Evolutionary conservation across 1,140 invertebrate genomes (phyloP).

Genomic region (Homalodisca vitripennis): DNA sequence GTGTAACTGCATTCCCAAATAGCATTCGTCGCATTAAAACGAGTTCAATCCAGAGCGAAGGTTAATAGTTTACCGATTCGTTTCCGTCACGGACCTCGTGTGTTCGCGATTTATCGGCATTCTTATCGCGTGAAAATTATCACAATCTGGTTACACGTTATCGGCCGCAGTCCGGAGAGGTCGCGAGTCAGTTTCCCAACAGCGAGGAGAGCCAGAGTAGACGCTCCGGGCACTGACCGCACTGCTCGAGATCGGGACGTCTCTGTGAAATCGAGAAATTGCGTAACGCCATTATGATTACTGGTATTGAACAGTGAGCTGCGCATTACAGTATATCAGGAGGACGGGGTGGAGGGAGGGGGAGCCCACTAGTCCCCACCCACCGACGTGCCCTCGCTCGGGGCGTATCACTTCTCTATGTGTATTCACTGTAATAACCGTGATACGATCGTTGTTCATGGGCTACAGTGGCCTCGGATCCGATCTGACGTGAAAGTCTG

Average conservation of each 20-base stretch:
- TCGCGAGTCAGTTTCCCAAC: no score
- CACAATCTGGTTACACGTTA: no score
- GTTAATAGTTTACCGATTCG: no score
- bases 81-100: no score
- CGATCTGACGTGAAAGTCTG: constrained; percentile 18
- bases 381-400: constrained; percentile 12
- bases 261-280: constrained; percentile 24
- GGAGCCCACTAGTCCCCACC: no score
- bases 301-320: constrained; percentile 17
- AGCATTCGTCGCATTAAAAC: no score
- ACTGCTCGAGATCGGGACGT: constrained; percentile 21
- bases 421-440: constrained; percentile 24
- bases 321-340: constrained; percentile 22
- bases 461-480: constrained; percentile 17
- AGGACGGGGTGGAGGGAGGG: neutral
- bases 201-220: no score
- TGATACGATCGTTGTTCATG: neutral
- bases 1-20: no score
- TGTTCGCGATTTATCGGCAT: no score
- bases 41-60: no score
- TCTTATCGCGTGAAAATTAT: no score
- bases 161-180: no score
- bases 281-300: constrained; percentile 22
- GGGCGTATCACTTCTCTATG: constrained; percentile 20
- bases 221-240: constrained; percentile 9